Conservation (phyloP, 2,888 invertebrate genomes). For the Oxystoma pomonae region DNA sequence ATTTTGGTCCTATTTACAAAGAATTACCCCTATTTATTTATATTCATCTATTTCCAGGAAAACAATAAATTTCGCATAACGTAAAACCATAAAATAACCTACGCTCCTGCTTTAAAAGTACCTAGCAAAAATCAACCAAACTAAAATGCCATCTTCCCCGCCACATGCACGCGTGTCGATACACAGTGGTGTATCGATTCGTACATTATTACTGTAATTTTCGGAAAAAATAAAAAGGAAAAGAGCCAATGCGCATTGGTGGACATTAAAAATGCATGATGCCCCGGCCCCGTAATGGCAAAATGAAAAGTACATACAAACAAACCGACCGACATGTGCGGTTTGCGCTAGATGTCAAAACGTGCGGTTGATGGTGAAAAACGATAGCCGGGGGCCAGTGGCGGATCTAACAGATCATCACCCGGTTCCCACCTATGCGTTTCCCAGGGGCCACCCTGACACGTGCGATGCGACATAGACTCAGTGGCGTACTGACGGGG, state of each 20-base stretch:
- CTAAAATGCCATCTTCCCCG: not conserved
- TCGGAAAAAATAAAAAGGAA: not conserved
- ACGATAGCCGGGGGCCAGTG: not conserved
- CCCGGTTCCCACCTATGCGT: too few relatives aligned
- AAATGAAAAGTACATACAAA: not conserved
- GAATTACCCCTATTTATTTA: too few relatives aligned
- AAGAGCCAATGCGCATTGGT: not conserved
- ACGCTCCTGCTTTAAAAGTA: too few relatives aligned
- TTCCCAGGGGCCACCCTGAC: too few relatives aligned
- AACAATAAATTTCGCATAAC: too few relatives aligned
- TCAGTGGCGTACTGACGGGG: too few relatives aligned
- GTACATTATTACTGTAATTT: not conserved
- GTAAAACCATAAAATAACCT: too few relatives aligned
- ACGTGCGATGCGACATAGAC: too few relatives aligned
- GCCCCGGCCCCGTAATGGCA: not conserved
- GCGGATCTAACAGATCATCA: too few relatives aligned
- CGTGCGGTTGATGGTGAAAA: not conserved
- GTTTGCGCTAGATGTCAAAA: not conserved
- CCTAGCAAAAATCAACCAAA: not conserved
- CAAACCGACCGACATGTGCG: not conserved
- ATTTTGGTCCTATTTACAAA: too few relatives aligned
- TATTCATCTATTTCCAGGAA: too few relatives aligned
- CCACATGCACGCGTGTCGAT: not conserved
- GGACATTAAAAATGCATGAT: not conserved
- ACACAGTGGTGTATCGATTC: not conserved